Conservation (phyloP, 2,113 vertebrate species). For the Nestor notabilis region DNA sequence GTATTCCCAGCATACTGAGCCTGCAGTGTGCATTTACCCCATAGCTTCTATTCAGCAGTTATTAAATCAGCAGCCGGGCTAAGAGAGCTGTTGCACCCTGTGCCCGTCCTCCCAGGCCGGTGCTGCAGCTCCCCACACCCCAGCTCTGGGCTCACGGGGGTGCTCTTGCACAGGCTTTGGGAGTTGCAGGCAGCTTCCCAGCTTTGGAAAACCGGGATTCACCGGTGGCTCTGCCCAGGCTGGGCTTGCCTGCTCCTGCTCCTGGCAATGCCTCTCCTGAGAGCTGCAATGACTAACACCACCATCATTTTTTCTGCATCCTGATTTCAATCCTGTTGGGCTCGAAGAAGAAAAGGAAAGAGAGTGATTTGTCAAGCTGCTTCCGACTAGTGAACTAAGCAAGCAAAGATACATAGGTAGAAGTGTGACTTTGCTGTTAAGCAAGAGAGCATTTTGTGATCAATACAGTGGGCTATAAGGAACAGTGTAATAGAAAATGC, state of each 20-base stretch:
- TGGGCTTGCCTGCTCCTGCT: neutral
- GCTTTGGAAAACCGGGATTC: neutral
- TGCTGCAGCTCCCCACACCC: neutral
- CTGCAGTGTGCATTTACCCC: neutral
- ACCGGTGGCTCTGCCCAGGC: neutral
- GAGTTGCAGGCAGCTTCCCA: neutral
- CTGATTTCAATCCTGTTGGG: neutral
- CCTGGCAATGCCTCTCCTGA: neutral
- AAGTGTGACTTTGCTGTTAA: neutral
- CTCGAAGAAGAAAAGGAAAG: neutral
- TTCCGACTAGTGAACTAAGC: neutral
- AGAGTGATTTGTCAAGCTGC: neutral
- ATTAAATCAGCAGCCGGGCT: neutral
- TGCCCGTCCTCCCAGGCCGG: too few species aligned
- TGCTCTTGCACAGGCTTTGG: slow-evolving; percentile 33
- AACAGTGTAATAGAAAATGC: neutral
- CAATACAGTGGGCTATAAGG: neutral
- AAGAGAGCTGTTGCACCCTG: rapidly evolving
- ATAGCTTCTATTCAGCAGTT: rapidly evolving
- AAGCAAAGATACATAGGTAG: neutral
- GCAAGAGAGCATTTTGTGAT: neutral
- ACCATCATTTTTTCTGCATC: neutral
- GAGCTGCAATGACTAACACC: neutral
- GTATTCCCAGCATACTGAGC: neutral
- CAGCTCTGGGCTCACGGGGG: slow-evolving; percentile 51